A percentile compares a stretch with the other conserved stretches of the same genome.
Evolutionary conservation across 1,140 invertebrate species (phyloP).

Genomic region (Tetraneura akinire): DNA sequence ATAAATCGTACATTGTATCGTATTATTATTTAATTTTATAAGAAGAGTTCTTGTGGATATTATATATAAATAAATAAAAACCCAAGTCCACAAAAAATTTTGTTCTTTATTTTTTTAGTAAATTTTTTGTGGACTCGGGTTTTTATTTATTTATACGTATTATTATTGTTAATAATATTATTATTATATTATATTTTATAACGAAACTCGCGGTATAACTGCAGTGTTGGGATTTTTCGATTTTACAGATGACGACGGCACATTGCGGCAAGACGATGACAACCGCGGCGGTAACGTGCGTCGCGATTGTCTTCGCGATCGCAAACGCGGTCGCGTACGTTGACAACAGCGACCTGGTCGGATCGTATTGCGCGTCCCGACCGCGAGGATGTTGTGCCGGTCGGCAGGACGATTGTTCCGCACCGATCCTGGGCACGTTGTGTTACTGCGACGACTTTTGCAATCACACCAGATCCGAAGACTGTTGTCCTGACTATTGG

Average conservation of each 20-base stretch:
- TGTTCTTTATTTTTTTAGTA: too few relatives aligned
- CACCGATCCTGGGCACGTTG: slow-evolving; percentile 74
- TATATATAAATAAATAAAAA: too few relatives aligned
- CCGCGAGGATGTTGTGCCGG: slow-evolving; percentile 67
- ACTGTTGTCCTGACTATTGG: slow-evolving; percentile 88
- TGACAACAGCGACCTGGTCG: slow-evolving; percentile 52
- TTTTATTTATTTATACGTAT: too few relatives aligned
- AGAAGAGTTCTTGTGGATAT: too few relatives aligned
- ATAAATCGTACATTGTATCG: too few relatives aligned
- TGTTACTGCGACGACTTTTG: slow-evolving; percentile 96
- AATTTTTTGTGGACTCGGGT: too few relatives aligned
- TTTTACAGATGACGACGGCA: slow-evolving; percentile 19
- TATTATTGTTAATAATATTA: too few relatives aligned
- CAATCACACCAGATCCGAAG: slow-evolving; percentile 67
- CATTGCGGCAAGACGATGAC: neutral
- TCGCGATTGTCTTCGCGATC: neutral
- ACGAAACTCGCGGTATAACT: too few relatives aligned
- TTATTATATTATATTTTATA: too few relatives aligned
- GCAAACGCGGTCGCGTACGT: neutral
- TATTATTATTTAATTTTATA: too few relatives aligned
- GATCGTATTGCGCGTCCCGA: slow-evolving; percentile 57
- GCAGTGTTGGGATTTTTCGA: too few relatives aligned
- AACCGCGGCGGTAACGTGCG: neutral
- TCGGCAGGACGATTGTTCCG: slow-evolving; percentile 72
- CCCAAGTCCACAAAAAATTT: too few relatives aligned